phyloP scores from a whole-genome alignment of 2,113 vertebrate species.

The Cygnus atratus region DNA sequence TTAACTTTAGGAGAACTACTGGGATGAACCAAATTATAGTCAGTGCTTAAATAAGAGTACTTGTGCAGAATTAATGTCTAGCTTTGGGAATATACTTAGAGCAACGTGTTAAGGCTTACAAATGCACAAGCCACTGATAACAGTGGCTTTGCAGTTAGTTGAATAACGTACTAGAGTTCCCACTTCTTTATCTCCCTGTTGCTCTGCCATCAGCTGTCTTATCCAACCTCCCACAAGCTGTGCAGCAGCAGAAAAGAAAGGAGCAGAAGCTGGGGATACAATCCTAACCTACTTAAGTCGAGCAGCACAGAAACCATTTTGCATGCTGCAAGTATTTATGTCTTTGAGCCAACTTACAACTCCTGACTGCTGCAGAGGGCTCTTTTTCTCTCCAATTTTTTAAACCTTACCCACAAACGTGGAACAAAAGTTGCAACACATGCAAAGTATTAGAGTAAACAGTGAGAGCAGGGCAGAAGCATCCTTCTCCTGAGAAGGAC shows the following conservation, averaged over 20 bases:
- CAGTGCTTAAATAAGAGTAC: not conserved
- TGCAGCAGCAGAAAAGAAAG: not conserved
- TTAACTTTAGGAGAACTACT: not conserved
- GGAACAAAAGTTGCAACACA: not conserved
- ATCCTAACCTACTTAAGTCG: not conserved
- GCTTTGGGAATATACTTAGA: not conserved
- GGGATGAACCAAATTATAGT: not conserved
- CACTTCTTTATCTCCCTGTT: not conserved
- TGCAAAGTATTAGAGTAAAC: not conserved
- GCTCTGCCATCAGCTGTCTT: not conserved
- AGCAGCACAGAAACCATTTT: not conserved
- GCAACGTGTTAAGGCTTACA: rapidly evolving
- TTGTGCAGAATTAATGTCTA: not conserved
- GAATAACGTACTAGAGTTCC: not conserved
- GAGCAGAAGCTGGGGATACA: not conserved
- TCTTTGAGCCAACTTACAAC: not conserved
- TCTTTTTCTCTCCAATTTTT: not conserved
- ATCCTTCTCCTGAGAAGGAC: not conserved
- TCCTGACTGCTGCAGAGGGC: not conserved
- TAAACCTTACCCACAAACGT: not conserved
- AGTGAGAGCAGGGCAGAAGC: not conserved
- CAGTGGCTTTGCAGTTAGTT: not conserved
- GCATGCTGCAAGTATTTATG: not conserved
- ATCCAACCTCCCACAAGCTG: not conserved
- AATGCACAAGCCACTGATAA: not conserved